A percentile compares a stretch with the other conserved stretches of the same genome.
phyloP scores from a whole-genome alignment of 2,113 vertebrate species.

The Nanorana parkeri region DNA sequence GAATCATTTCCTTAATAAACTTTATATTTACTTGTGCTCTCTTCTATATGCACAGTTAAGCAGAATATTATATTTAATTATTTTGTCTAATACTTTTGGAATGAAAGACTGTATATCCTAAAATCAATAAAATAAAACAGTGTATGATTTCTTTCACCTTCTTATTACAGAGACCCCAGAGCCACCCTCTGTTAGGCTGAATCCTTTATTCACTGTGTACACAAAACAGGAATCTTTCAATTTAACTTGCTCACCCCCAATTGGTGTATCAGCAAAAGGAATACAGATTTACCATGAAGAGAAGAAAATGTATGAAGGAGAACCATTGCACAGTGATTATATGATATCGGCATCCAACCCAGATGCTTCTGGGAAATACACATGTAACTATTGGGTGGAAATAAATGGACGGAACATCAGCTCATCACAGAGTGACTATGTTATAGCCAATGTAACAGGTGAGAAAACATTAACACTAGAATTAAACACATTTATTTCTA shows the following conservation, averaged over 20 bases:
- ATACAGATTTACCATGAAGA: slow-evolving; percentile 37
- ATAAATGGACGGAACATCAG: slow-evolving; percentile 11
- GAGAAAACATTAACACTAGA: neutral
- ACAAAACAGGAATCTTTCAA: neutral
- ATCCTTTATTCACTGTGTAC: slow-evolving; percentile 12
- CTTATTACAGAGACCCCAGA: slow-evolving; percentile 9
- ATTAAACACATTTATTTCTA: no score
- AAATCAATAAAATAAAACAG: no score
- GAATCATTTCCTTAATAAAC: no score
- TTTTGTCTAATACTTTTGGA: no score
- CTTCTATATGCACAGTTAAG: no score
- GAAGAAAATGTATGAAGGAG: neutral
- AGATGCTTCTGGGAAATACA: slow-evolving; percentile 23
- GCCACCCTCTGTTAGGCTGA: slow-evolving; percentile 12
- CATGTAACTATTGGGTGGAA: slow-evolving; percentile 4
- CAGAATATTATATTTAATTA: no score
- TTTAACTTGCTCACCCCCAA: slow-evolving; percentile 15
- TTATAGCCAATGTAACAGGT: slow-evolving; percentile 16
- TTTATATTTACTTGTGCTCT: no score
- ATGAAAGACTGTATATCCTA: no score
- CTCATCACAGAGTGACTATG: neutral
- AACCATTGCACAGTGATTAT: neutral
- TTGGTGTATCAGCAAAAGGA: neutral
- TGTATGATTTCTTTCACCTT: neutral
- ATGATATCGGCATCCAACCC: neutral